Evolutionary conservation across 1,140 invertebrate genomes (phyloP).

Genomic region (Drosophila burlai): DNA sequence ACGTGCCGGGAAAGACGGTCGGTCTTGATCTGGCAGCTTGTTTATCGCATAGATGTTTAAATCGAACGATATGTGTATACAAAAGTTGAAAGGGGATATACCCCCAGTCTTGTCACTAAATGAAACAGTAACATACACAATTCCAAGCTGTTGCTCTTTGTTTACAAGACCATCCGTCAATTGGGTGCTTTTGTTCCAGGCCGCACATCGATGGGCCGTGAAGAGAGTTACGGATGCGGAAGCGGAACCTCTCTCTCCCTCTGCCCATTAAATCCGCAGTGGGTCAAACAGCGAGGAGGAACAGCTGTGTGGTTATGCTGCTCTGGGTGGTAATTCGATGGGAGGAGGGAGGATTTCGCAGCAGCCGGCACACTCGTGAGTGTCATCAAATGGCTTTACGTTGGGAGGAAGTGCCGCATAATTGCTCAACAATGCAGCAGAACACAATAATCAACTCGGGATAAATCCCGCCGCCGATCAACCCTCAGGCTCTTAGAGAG

Average conservation of each 20-base stretch:
- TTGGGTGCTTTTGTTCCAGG: conserved; percentile 65
- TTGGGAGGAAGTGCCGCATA: conserved; percentile 36
- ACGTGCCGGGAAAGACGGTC: conserved; percentile 20
- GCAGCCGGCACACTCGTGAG: conserved; percentile 60
- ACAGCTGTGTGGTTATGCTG: conserved; percentile 58
- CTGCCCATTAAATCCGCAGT: conserved; percentile 50
- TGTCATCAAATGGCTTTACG: conserved; percentile 71
- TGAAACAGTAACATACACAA: conserved; percentile 15
- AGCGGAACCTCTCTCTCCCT: conserved; percentile 39
- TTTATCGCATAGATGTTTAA: conserved; percentile 14
- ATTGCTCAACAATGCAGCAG: conserved; percentile 39
- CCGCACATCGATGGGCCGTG: conserved; percentile 61
- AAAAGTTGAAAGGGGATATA: conserved; percentile 17
- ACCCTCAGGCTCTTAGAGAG: conserved; percentile 16
- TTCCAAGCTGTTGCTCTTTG: conserved; percentile 48
- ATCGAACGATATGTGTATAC: conserved; percentile 5
- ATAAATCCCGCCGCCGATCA: conserved; percentile 7
- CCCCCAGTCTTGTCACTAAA: conserved; percentile 11
- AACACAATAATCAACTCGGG: conserved; percentile 40
- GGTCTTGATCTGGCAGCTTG: conserved; percentile 29
- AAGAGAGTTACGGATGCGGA: conserved; percentile 41
- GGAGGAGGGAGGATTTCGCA: conserved; percentile 42
- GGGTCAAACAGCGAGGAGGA: conserved; percentile 54
- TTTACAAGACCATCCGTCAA: conserved; percentile 60
- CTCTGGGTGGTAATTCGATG: conserved; percentile 15